Conservation (phyloP, 2,113 vertebrate species). For the Ochotona princeps region DNA sequence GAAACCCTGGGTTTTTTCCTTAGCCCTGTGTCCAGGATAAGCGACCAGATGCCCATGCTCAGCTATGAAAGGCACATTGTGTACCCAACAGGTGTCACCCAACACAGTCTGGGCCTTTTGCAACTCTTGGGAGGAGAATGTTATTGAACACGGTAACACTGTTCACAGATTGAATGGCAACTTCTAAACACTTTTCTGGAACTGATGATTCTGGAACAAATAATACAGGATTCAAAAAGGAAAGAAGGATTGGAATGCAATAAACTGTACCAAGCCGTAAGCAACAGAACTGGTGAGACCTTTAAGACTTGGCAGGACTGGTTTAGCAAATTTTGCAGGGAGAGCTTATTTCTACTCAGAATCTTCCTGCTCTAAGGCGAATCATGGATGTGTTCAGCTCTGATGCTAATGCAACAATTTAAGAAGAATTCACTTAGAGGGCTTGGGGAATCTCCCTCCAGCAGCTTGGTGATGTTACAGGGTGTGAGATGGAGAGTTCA, state of each 20-base stretch:
- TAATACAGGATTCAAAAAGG: background rate
- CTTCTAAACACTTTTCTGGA: background rate
- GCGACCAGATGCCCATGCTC: background rate
- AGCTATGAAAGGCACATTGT: background rate
- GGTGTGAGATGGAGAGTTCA: background rate
- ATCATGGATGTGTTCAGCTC: background rate
- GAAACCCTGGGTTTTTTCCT: background rate
- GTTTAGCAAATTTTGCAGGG: background rate
- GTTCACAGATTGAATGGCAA: background rate
- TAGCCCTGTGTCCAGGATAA: background rate
- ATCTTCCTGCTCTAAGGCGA: background rate
- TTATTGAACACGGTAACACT: background rate
- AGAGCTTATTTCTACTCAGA: background rate
- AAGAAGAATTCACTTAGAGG: background rate
- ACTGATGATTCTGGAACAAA: slow-evolving; percentile 4
- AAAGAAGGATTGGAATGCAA: background rate
- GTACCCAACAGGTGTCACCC: background rate
- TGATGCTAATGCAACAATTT: background rate
- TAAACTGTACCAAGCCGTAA: background rate
- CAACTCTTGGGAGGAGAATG: background rate
- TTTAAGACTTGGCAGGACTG: background rate
- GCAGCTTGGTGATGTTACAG: background rate
- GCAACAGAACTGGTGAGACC: background rate
- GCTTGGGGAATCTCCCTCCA: background rate
- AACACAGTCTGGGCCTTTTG: background rate